These are phyloP conservation scores for Vulpes ferrilata DNA, from an alignment of 2,113 vertebrate species.

Conservation along the genomic window DNA sequence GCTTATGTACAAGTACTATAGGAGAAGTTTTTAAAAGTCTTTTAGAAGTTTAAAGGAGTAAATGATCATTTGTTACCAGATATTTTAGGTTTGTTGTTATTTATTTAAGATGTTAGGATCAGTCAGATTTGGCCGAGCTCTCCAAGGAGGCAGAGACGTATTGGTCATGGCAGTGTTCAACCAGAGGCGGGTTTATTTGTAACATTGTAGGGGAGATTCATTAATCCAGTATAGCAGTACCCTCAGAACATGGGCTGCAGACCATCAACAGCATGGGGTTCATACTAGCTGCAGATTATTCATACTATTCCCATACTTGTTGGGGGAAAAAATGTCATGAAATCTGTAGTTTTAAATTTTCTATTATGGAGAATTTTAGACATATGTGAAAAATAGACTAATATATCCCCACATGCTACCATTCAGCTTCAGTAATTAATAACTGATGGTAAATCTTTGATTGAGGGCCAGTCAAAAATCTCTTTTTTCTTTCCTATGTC, in stretches of 20 bases:
- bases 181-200: neutral
- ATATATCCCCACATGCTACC: neutral
- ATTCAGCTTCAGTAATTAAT: neutral
- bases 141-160: neutral
- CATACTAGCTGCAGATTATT: neutral
- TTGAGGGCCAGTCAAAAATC: neutral
- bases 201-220: neutral
- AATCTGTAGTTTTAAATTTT: neutral
- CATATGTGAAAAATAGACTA: neutral
- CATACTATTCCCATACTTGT: neutral
- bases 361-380: neutral
- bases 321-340: neutral
- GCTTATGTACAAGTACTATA: neutral
- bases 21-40: neutral
- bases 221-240: neutral
- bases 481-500: neutral
- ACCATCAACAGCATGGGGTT: neutral
- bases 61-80: neutral
- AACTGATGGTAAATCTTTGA: neutral
- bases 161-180: neutral
- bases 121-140: neutral
- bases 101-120: neutral
- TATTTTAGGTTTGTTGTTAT: neutral
- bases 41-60: neutral
- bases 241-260: neutral